phyloP scores from a whole-genome alignment of 2,797 vertebrate species.

The Malacoctenus gilli region DNA sequence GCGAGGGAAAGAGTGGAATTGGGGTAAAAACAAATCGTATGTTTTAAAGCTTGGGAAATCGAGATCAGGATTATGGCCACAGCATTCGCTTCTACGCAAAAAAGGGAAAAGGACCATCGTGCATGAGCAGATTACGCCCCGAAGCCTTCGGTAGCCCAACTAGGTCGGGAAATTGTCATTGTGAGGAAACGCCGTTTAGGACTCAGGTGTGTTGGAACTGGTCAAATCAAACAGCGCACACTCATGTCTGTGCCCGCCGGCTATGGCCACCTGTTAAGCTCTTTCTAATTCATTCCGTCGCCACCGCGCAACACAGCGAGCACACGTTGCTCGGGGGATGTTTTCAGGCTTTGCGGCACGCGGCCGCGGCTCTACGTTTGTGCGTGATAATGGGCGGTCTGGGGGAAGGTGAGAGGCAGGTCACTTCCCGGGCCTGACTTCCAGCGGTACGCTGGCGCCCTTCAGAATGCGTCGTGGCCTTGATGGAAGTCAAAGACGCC shows the following conservation, averaged over 20 bases:
- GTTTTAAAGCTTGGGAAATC: neutral
- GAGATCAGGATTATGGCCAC: neutral
- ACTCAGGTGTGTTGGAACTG: constrained; percentile 47
- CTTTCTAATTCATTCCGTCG: constrained; percentile 48
- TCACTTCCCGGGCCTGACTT: constrained; percentile 52
- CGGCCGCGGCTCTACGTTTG: constrained; percentile 22
- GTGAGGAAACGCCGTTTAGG: constrained; percentile 48
- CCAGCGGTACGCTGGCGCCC: constrained; percentile 56
- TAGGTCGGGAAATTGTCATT: constrained; percentile 38
- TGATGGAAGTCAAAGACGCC: constrained; percentile 54
- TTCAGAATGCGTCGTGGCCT: constrained; percentile 57
- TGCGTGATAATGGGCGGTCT: constrained; percentile 11
- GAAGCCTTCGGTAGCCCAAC: constrained; percentile 29
- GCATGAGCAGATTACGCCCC: constrained; percentile 22
- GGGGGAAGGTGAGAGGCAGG: constrained; percentile 56
- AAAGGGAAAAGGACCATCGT: constrained; percentile 10
- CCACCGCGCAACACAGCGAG: constrained; percentile 31
- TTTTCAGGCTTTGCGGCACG: constrained; percentile 21
- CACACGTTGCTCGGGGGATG: constrained; percentile 16
- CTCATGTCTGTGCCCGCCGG: constrained; percentile 48
- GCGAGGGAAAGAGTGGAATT: neutral
- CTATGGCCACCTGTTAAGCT: constrained; percentile 61
- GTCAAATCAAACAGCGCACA: constrained; percentile 46
- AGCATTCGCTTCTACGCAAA: constrained; percentile 24
- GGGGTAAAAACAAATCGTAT: constrained; percentile 1